Evolutionary conservation across 1,140 invertebrate genomes (phyloP), one percentile per base, ranked within the genome.

Genomic region (Ips typographus): DNA sequence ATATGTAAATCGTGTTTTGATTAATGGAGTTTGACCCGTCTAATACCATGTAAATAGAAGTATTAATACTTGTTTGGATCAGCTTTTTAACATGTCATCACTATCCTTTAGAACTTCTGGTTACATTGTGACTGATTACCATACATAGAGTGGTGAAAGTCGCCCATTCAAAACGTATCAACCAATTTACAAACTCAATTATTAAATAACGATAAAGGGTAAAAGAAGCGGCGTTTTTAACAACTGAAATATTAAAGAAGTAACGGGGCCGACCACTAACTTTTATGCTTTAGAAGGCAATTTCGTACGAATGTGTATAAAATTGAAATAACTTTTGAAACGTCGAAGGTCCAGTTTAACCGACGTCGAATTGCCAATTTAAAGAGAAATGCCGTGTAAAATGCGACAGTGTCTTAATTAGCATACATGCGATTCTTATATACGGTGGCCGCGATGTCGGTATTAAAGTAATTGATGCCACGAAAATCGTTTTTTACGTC

Each of bases 341-440:
- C 71, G 65, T 67, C 52, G 2, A 8, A 65, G 22, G 65, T 44
- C 65, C 64, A 67, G 65, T 67, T 59, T 61, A 58, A 57, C 51
- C 39, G 51, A 44, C 52, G 56, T 67, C n/a, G 52, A 4, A 55
- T 57, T 58, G 56, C 70, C 70, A 72, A 70, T 71, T 68, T 58
- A 67, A 56, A 43, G 22, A 53, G 53, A 42, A 72, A 65, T 65
- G 68, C 65, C 58, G 56, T 53, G 69, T 71, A 49, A 73, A 71
- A 70, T 71, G 65, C 56, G 42, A 59, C 59, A 61, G 59, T 61
- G 59, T 61, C 59, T 72, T 73, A 71, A 73, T 73, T 73, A 66
- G 70, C 72, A 73, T 73, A 65, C 68, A 72, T 65, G 22, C 59
- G 43, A 61, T 58, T 58, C 56, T 47, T 47, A 47, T 55, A 37